A percentile compares a stretch with the other conserved stretches of the same genome.
Evolutionary conservation across 1,140 invertebrate species (phyloP).

Genomic region (Mesaphorura yosii): DNA sequence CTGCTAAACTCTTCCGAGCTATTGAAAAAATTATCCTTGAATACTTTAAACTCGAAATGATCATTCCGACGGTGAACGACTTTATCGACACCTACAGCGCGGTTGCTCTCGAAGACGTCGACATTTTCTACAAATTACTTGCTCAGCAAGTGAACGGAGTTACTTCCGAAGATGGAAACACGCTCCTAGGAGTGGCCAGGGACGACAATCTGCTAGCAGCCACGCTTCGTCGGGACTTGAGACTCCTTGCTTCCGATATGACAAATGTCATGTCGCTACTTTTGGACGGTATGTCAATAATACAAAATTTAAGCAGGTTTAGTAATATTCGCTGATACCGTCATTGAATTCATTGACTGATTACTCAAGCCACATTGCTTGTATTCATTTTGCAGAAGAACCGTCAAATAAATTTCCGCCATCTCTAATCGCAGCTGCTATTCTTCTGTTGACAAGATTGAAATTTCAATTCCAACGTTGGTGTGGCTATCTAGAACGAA

Average conservation of each 20-base stretch:
- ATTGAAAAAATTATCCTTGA: constrained; percentile 2
- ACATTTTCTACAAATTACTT: neutral
- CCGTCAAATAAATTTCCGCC: constrained; percentile 2
- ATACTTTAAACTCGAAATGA: neutral
- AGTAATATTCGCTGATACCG: constrained; percentile 5
- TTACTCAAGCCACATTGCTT: too few relatives aligned
- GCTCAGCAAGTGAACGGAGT: neutral
- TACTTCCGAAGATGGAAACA: neutral
- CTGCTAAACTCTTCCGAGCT: neutral
- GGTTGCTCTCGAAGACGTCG: neutral
- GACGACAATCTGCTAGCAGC: neutral
- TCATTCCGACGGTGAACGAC: neutral
- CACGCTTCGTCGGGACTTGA: neutral
- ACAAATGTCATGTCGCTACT: neutral
- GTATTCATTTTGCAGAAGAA: too few relatives aligned
- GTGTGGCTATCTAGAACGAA: neutral
- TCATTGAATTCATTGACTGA: too few relatives aligned
- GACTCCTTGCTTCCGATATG: neutral
- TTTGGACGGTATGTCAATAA: neutral
- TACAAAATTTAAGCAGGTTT: neutral
- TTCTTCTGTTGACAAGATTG: constrained; percentile 7
- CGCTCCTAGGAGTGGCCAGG: neutral
- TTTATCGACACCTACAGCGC: constrained; percentile 8
- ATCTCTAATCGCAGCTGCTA: constrained; percentile 11
- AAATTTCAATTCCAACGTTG: constrained; percentile 6